Base-by-base conservation (phyloP, 92 coral and sea anemone species). In the Porites evermanni region DNA sequence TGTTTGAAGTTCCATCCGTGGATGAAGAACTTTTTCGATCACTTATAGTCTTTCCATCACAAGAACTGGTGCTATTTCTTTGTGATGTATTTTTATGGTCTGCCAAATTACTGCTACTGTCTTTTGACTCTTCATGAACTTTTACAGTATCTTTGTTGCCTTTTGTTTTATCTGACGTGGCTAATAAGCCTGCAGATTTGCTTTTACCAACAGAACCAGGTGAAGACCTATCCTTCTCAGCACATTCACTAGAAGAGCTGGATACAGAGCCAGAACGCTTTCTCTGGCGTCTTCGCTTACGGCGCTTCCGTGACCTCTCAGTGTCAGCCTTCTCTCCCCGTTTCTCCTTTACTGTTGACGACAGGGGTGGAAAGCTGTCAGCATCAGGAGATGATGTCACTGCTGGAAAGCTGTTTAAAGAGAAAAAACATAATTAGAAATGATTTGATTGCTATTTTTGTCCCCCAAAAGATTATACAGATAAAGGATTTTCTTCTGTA, bases 221-320 rank as follows among this genome's bases (percentile, higher is more conserved):
- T 23, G 90, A 54, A 79, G 77, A 77, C 44, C 90, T 86, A 74
- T 91, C 93, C 76, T 93, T 91, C 74, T 94, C 98, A 73, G 94
- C 91, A 51, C 88, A 91, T 77, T 94, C 98, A 80, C 98, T 94
- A 53, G 98, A 93, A 11, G 98, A 94, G 78, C 95, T 90, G 8
- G 98, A 94, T 65, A 94, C 91, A 58, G 95, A 94, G 67, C 98
- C 96, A 56, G 98, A 94, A 47, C 98, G 79, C 54, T 92, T 95
- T 17, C 95, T 92, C 70, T 91, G 98, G 23, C 87, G 84, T 65
- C 98, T 88, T 18, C 91, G 86, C 70, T 93, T 92, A 60, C 96
- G 96, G 7, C 96, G 94, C 53, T 89, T 85, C 6, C 93, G 94
- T 50, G 86, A 93, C 21, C 93, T 88, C 44, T 94, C 98, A 70